Percentiles rank a stretch among this genome's conserved stretches.
phyloP scores from a whole-genome alignment of 2,113 vertebrate genomes.

The Numida meleagris region DNA sequence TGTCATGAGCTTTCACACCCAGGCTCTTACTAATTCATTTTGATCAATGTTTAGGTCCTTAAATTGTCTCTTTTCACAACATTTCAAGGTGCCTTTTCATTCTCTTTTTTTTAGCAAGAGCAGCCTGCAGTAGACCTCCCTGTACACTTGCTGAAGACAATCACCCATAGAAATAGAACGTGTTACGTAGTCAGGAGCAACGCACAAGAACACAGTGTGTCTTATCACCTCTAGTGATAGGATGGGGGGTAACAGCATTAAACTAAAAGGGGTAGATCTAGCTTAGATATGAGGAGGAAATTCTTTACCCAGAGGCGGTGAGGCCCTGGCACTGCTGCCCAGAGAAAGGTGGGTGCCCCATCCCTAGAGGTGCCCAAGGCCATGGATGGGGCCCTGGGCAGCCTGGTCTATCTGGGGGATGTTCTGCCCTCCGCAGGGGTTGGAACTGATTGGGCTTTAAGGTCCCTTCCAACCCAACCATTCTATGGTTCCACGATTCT shows the following conservation, averaged over 20 bases:
- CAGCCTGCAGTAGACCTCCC: background rate
- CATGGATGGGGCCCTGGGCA: background rate
- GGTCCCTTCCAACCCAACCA: background rate
- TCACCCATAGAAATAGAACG: background rate
- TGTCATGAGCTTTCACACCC: background rate
- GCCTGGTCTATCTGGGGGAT: background rate
- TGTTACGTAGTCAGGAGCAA: background rate
- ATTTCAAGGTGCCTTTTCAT: background rate
- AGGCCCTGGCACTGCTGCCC: background rate
- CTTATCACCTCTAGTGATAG: background rate
- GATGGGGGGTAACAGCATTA: background rate
- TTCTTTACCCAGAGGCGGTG: background rate
- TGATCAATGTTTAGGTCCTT: background rate
- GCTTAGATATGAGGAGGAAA: background rate
- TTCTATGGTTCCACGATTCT: background rate
- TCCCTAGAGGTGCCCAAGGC: background rate
- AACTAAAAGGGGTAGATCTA: background rate
- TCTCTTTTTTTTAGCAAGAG: background rate
- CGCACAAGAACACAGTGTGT: background rate
- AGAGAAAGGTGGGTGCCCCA: background rate
- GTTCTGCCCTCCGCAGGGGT: background rate
- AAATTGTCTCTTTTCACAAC: background rate
- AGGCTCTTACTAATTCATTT: background rate
- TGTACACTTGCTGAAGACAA: background rate
- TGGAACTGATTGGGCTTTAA: background rate